These are phyloP conservation scores for Acromyrmex charruanus DNA, from an alignment of 1,140 invertebrate species.

Conservation along the genomic window DNA sequence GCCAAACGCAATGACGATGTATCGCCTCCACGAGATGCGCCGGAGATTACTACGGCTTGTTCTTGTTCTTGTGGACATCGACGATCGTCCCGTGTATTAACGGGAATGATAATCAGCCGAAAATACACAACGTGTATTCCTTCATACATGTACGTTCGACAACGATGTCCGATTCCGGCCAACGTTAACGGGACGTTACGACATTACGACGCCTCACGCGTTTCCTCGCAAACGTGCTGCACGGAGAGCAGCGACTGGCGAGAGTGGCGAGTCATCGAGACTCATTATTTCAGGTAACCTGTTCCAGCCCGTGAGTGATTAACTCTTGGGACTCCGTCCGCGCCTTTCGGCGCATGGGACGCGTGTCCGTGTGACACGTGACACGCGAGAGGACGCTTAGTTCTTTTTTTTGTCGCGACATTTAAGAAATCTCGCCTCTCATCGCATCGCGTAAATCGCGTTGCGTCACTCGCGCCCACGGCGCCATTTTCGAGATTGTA, in stretches of 20 bases:
- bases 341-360: background rate
- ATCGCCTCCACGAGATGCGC: background rate
- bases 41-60: constrained; percentile 14
- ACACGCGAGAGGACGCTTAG: background rate
- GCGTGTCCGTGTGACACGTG: too few relatives aligned
- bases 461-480: background rate
- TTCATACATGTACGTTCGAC: background rate
- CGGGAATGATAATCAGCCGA: background rate
- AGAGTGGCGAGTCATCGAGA: too few relatives aligned
- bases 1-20: background rate
- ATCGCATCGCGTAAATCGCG: background rate
- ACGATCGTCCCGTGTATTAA: background rate
- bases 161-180: background rate
- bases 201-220: background rate
- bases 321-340: background rate
- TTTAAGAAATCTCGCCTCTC: background rate
- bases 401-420: too few relatives aligned
- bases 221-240: background rate
- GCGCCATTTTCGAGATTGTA: constrained; percentile 30
- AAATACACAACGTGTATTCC: background rate
- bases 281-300: background rate
- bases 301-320: background rate
- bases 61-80: background rate
- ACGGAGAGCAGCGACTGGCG: too few relatives aligned
- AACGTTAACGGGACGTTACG: background rate